Evolutionary conservation across 2,113 vertebrate species (phyloP).

Genomic region (Odobenus rosmarus): DNA sequence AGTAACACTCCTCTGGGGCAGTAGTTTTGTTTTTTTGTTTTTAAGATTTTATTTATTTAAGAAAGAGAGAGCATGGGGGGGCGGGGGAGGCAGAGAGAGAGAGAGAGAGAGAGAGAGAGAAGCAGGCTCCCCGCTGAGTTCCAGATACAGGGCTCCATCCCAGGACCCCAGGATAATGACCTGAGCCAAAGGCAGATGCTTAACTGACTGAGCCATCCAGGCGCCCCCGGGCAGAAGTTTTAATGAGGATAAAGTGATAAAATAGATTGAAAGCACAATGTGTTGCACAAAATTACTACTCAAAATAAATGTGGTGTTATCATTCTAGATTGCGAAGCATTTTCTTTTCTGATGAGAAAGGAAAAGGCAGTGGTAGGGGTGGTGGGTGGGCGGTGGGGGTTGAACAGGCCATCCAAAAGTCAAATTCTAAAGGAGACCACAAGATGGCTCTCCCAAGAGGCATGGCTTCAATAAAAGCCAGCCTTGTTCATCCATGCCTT

Average conservation of each 20-base stretch:
- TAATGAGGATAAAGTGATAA: not conserved
- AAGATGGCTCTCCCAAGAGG: not conserved
- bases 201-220: not conserved
- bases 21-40: not conserved
- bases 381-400: not conserved
- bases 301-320: too few relatives aligned
- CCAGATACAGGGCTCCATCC: too few relatives aligned
- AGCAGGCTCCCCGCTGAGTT: too few relatives aligned
- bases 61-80: too few relatives aligned
- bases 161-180: too few relatives aligned
- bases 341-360: not conserved
- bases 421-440: not conserved
- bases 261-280: not conserved
- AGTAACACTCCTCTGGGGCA: too few relatives aligned
- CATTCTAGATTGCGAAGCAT: not conserved
- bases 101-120: too few relatives aligned
- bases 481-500: accelerated
- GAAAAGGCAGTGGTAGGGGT: too few relatives aligned
- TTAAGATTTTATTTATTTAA: too few relatives aligned
- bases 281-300: accelerated
- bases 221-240: not conserved
- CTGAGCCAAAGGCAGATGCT: too few relatives aligned
- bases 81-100: too few relatives aligned
- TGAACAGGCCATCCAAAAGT: not conserved
- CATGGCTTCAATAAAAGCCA: not conserved